These are phyloP conservation scores for Ceratoteleas bidentatus DNA, from an alignment of 1,140 invertebrate species.

Conservation along the genomic window DNA sequence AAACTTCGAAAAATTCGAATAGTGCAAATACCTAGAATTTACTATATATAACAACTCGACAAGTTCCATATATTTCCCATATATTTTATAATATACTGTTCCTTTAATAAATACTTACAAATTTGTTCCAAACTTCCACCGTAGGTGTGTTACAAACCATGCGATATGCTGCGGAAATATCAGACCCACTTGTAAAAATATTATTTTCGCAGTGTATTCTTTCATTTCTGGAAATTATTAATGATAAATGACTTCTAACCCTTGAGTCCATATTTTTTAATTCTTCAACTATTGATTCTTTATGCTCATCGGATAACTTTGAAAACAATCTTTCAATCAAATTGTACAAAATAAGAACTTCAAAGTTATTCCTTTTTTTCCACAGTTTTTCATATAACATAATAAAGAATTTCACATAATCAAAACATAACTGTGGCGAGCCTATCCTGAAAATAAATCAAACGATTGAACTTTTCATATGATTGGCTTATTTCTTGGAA, in stretches of 20 bases:
- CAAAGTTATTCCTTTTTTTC: slow-evolving; percentile 62
- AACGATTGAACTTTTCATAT: not conserved
- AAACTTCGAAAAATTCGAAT: no score
- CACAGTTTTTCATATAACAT: slow-evolving; percentile 65
- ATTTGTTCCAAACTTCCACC: slow-evolving; percentile 64
- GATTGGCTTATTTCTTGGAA: not conserved
- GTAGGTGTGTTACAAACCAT: slow-evolving; percentile 65
- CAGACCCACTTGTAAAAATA: slow-evolving; percentile 3
- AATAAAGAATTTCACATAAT: slow-evolving; percentile 71
- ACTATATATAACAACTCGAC: no score
- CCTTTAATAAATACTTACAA: slow-evolving; percentile 62
- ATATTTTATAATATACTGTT: no score
- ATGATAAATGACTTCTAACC: slow-evolving; percentile 37
- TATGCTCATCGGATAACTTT: slow-evolving; percentile 67
- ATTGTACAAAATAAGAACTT: slow-evolving; percentile 67
- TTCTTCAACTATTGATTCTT: slow-evolving; percentile 57
- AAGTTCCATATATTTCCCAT: no score
- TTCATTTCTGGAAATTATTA: slow-evolving; percentile 44
- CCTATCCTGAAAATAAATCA: slow-evolving; percentile 64
- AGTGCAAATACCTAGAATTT: no score
- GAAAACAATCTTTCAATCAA: slow-evolving; percentile 71
- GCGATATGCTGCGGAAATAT: slow-evolving; percentile 52
- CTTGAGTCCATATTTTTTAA: slow-evolving; percentile 59
- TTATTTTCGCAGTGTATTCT: slow-evolving; percentile 49
- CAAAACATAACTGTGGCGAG: slow-evolving; percentile 70